phyloP scores from a whole-genome alignment of 1,140 invertebrate genomes.

The Nixonia krombeini region DNA sequence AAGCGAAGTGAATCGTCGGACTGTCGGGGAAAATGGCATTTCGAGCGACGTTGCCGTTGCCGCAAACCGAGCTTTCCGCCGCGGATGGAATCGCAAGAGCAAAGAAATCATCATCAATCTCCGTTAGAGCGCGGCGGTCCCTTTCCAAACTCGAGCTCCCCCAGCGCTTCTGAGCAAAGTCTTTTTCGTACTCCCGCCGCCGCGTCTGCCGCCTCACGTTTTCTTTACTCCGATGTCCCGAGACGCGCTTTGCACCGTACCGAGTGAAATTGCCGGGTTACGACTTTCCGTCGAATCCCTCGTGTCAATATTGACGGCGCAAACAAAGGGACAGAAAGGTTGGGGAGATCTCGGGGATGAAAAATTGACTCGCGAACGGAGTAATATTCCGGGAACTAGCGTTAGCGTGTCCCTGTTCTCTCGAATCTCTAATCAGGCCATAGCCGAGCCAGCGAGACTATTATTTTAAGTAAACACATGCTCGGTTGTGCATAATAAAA shows the following conservation, averaged over 20 bases:
- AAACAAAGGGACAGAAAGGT: too few relatives aligned
- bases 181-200: not conserved
- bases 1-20: too few relatives aligned
- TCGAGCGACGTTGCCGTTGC: too few relatives aligned
- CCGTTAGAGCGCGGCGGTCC: not conserved
- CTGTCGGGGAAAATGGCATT: too few relatives aligned
- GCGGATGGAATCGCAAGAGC: not conserved
- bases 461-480: too few relatives aligned
- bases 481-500: too few relatives aligned
- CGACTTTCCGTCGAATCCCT: slow-evolving; percentile 6
- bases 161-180: not conserved
- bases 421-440: too few relatives aligned
- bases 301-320: slow-evolving; percentile 23
- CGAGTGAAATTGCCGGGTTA: slow-evolving; percentile 1
- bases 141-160: slow-evolving; percentile 3
- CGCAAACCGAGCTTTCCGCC: too few relatives aligned
- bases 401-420: too few relatives aligned
- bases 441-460: too few relatives aligned
- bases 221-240: too few relatives aligned
- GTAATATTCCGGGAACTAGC: slow-evolving; percentile 1
- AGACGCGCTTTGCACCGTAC: too few relatives aligned
- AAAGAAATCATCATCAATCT: slow-evolving; percentile 22
- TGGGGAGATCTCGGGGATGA: not conserved
- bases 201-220: slow-evolving; percentile 3
- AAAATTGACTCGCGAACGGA: not conserved